phyloP scores from a whole-genome alignment of 2,797 vertebrate genomes.

The Phataginus tetradactyla region DNA sequence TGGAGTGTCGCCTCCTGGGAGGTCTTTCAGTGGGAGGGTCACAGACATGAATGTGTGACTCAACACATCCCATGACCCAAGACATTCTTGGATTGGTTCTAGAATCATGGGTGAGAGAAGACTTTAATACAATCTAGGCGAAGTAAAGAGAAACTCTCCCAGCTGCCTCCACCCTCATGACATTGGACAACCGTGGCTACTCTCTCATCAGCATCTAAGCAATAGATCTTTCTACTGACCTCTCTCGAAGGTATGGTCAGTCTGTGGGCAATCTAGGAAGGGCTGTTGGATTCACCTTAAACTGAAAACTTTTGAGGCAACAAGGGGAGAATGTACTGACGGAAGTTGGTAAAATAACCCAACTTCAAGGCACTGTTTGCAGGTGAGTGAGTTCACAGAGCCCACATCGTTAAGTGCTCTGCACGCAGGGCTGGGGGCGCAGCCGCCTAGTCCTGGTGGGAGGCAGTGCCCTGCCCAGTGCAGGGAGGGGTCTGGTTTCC shows the following conservation, averaged over 20 bases:
- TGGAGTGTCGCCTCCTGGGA: accelerated
- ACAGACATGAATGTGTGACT: not conserved
- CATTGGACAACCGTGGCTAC: not conserved
- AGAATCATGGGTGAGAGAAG: not conserved
- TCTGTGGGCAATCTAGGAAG: not conserved
- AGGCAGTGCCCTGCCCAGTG: accelerated
- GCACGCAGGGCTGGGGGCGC: accelerated
- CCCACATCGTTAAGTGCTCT: not conserved
- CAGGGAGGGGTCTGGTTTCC: not conserved
- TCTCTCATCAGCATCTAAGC: not conserved
- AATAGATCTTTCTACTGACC: not conserved
- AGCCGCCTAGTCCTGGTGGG: not conserved
- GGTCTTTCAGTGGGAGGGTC: not conserved
- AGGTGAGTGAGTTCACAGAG: not conserved
- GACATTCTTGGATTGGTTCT: not conserved
- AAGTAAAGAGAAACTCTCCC: not conserved
- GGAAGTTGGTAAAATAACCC: not conserved
- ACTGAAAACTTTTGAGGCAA: not conserved
- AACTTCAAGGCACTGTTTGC: not conserved
- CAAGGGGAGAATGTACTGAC: not conserved
- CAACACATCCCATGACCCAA: not conserved
- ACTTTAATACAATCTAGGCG: not conserved
- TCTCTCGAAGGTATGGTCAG: not conserved
- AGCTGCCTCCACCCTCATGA: not conserved
- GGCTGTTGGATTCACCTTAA: not conserved